These are phyloP conservation scores for Taenioides sp. DNA, from an alignment of 2,797 vertebrate genomes.

Conservation along the genomic window DNA sequence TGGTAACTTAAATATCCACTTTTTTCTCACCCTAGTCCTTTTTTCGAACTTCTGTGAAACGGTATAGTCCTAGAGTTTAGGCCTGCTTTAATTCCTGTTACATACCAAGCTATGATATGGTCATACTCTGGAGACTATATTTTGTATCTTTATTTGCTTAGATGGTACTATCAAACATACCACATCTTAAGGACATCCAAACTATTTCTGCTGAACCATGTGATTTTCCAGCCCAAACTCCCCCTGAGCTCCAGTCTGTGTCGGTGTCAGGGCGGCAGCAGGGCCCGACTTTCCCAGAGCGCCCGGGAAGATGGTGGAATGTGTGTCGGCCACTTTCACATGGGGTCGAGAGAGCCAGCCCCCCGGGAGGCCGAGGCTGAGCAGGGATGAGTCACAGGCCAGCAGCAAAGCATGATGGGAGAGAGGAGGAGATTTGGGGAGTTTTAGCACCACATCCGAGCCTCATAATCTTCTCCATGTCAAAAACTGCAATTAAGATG, in stretches of 20 bases:
- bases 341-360: conserved; percentile 85
- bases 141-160: too few relatives aligned
- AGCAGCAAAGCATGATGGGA: conserved; percentile 36
- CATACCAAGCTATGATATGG: too few relatives aligned
- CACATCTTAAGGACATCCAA: background rate
- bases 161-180: background rate
- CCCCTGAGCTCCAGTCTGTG: conserved; percentile 25
- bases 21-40: too few relatives aligned
- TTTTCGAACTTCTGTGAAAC: too few relatives aligned
- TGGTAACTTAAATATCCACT: too few relatives aligned
- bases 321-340: conserved; percentile 81
- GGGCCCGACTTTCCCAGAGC: conserved; percentile 82
- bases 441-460: conserved; percentile 9
- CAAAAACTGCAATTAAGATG: conserved; percentile 12
- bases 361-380: conserved; percentile 68
- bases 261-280: conserved; percentile 52
- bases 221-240: conserved; percentile 18
- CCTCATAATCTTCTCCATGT: background rate
- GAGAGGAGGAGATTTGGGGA: conserved; percentile 8
- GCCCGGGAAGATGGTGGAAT: conserved; percentile 88
- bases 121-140: too few relatives aligned
- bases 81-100: too few relatives aligned
- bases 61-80: too few relatives aligned
- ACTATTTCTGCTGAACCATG: conserved; percentile 17
- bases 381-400: conserved; percentile 52